These are phyloP conservation scores for Propithecus coquereli DNA, from an alignment of 2,113 vertebrate genomes.

Conservation along the genomic window DNA sequence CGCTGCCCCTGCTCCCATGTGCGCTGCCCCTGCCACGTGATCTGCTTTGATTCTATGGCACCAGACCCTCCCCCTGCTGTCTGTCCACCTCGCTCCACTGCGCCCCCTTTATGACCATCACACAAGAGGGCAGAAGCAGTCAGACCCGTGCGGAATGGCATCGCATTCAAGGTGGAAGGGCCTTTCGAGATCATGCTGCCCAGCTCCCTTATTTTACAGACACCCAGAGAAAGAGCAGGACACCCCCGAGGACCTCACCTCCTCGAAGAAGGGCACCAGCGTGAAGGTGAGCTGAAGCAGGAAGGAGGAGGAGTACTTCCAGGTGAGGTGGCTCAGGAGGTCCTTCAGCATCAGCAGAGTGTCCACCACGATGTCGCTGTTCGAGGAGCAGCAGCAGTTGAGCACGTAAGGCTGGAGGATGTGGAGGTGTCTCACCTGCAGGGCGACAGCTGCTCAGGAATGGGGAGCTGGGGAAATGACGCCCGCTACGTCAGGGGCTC, in stretches of 20 bases:
- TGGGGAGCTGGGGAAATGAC: accelerated
- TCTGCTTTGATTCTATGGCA: background rate
- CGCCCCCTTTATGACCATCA: accelerated
- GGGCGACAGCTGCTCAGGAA: background rate
- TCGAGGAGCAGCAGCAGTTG: slow-evolving; percentile 24
- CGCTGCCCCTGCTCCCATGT: accelerated
- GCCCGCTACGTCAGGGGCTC: background rate
- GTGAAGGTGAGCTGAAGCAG: slow-evolving; percentile 39
- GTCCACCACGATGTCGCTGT: background rate
- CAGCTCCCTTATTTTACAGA: background rate
- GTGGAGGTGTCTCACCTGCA: background rate
- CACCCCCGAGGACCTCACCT: background rate
- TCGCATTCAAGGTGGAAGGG: accelerated
- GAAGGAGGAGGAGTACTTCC: background rate
- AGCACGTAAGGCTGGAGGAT: slow-evolving; percentile 55
- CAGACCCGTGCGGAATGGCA: accelerated
- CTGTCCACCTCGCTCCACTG: accelerated
- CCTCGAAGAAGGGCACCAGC: slow-evolving; percentile 43
- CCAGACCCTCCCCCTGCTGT: no score
- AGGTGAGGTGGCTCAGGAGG: background rate
- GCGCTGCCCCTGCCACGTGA: no score
- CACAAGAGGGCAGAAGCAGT: accelerated
- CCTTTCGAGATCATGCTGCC: background rate
- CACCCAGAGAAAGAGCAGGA: accelerated
- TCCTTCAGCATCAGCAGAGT: background rate